Base-by-base conservation (phyloP, 1,140 invertebrate genomes). In the Adelges cooleyi region DNA sequence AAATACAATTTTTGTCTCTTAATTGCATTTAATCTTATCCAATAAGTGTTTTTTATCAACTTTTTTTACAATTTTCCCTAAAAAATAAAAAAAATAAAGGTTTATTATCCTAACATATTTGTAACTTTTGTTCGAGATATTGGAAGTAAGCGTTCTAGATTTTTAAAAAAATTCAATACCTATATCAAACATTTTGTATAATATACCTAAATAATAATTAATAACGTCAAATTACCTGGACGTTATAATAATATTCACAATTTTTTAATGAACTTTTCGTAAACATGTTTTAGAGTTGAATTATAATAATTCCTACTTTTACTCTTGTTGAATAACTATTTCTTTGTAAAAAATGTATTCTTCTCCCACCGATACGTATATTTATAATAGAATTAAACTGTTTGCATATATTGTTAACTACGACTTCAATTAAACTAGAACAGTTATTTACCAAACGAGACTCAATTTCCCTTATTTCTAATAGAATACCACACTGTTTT, bases 301-400 rank as follows among this genome's bases (percentile, higher is more conserved):
- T 27, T 22, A 27, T 27, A 50, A n/a, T 27, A 15, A 50, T 50
- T 18, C 23, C 25, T 15, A 25, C 22, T 27, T 50, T 50, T 50
- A 50, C 10, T 11, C 49, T 27, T 9, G 49, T 50, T 15, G 49
- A 50, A 50, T 50, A 50, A 50, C 29, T 50, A 50, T 50, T 50
- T 1, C 25, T 50, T 50, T 50, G 49, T 6, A 25, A 27, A 27
- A 27, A 50, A 27, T 27, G 25, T 27, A 50, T 50, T 50, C 49
- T 50, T 50, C 29, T 50, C 11, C 23, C 23, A 17, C 49, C 49
- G 4, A 50, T n/a, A 15, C 29, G 20, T 50, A 27, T 50, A 50
- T 27, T 50, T 27, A 50, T 50, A n/a, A 50, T 50, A 27, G 49
- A 50, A 27, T 50, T 50, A 50, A 50, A 50, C 20, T 50, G 49